Evolutionary conservation across 2,113 vertebrate genomes (phyloP).

Genomic region (Prunella fulvescens): DNA sequence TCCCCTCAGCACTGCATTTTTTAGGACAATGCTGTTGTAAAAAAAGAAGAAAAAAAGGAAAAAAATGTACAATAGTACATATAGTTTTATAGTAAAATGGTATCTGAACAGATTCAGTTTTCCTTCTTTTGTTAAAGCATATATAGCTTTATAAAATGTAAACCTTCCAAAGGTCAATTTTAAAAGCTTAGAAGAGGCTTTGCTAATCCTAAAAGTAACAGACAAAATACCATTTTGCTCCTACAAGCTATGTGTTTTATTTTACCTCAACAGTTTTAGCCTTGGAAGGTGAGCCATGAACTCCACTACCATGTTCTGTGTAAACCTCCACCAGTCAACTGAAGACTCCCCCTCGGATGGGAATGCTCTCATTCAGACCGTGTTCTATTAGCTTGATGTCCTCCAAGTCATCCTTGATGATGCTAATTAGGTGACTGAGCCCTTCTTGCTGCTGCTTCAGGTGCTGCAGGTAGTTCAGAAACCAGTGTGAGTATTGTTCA

Average conservation of each 20-base stretch:
- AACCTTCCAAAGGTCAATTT: slow-evolving; percentile 63
- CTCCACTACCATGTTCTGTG: not conserved
- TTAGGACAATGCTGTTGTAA: slow-evolving; percentile 16
- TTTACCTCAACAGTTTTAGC: slow-evolving; percentile 53
- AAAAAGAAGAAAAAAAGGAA: slow-evolving; percentile 1
- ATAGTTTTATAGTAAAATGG: slow-evolving; percentile 31
- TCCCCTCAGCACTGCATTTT: slow-evolving; percentile 4
- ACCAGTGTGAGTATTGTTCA: not conserved
- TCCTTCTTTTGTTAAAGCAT: slow-evolving; percentile 60
- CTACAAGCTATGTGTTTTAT: not conserved
- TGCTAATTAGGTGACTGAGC: slow-evolving; percentile 91
- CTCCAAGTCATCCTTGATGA: slow-evolving; percentile 95
- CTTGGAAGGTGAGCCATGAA: slow-evolving; percentile 36
- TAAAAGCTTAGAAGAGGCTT: slow-evolving; percentile 61
- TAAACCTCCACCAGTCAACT: slow-evolving; percentile 74
- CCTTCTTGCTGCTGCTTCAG: slow-evolving; percentile 97
- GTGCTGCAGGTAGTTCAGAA: slow-evolving; percentile 76
- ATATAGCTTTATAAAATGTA: slow-evolving; percentile 51
- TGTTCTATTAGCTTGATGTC: slow-evolving; percentile 96
- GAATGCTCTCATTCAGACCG: slow-evolving; percentile 86
- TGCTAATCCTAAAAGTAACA: slow-evolving; percentile 44
- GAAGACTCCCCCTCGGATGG: slow-evolving; percentile 84
- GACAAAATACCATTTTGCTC: not conserved
- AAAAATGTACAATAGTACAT: slow-evolving; percentile 63
- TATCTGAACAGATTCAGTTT: slow-evolving; percentile 44